Conservation (phyloP, 2,797 vertebrate genomes). For the Poecile montanus region DNA sequence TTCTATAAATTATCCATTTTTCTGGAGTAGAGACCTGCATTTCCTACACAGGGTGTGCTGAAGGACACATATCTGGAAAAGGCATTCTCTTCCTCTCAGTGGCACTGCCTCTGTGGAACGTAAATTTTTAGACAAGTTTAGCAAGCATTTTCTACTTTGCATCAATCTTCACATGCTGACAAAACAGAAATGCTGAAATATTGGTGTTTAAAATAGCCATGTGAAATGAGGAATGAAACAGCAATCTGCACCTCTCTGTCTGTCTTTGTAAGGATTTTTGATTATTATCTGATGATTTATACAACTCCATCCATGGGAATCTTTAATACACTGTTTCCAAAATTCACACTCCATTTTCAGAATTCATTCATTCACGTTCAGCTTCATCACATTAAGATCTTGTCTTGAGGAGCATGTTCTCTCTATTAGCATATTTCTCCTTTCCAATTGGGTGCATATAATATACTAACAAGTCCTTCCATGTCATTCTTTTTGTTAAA, state of each 20-base stretch:
- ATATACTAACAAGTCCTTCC: background rate
- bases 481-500: background rate
- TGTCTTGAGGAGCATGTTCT: background rate
- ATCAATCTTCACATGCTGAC: background rate
- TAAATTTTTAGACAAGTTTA: background rate
- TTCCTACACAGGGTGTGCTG: background rate
- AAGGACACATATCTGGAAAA: conserved; percentile 32
- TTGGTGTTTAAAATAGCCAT: background rate
- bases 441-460: background rate
- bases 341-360: background rate
- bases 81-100: background rate
- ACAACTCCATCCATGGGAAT: background rate
- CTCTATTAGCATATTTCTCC: background rate
- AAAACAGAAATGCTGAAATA: background rate
- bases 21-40: background rate
- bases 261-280: background rate
- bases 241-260: background rate
- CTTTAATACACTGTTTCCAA: background rate
- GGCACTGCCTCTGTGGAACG: background rate
- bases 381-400: background rate
- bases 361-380: background rate
- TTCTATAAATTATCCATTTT: background rate
- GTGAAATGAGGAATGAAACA: background rate
- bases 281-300: background rate
- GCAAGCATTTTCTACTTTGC: background rate